These are phyloP conservation scores for Metaphire vulgaris DNA, from an alignment of 1,140 invertebrate species.

Conservation along the genomic window DNA sequence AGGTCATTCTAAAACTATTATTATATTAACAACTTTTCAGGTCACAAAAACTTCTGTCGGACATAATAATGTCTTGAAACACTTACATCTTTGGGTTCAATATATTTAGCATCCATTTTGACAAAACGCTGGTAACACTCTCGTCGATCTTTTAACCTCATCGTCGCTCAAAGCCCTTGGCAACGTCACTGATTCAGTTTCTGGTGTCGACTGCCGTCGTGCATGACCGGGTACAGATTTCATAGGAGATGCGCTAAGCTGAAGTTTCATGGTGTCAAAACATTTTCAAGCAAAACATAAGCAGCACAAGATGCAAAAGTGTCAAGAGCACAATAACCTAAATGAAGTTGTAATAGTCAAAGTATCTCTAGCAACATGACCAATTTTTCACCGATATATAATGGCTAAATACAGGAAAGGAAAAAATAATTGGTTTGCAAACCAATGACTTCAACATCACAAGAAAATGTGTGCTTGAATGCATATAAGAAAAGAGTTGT, in stretches of 20 bases:
- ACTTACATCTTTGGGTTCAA: constrained; percentile 5
- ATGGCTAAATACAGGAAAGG: neutral
- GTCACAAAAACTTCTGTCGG: no score
- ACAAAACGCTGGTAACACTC: constrained; percentile 47
- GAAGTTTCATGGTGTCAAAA: no score
- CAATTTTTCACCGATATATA: neutral
- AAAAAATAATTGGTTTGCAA: neutral
- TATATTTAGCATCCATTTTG: constrained; percentile 38
- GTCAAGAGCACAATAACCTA: no score
- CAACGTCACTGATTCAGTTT: constrained; percentile 29
- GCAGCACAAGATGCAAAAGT: no score
- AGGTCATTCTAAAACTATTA: no score
- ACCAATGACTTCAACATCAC: no score
- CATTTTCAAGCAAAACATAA: neutral
- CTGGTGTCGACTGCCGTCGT: neutral
- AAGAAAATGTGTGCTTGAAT: no score
- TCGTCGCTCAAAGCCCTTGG: constrained; percentile 32
- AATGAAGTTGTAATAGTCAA: neutral
- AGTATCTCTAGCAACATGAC: neutral
- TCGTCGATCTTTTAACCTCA: constrained; percentile 35
- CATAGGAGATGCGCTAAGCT: constrained; percentile 12
- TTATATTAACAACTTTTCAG: no score
- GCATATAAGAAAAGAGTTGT: no score
- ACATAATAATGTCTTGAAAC: no score
- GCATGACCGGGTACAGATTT: constrained; percentile 20